Evolutionary conservation across 2,113 vertebrate genomes (phyloP), one percentile per base, ranked within the genome.

Genomic region (Oreochromis spilurus): DNA sequence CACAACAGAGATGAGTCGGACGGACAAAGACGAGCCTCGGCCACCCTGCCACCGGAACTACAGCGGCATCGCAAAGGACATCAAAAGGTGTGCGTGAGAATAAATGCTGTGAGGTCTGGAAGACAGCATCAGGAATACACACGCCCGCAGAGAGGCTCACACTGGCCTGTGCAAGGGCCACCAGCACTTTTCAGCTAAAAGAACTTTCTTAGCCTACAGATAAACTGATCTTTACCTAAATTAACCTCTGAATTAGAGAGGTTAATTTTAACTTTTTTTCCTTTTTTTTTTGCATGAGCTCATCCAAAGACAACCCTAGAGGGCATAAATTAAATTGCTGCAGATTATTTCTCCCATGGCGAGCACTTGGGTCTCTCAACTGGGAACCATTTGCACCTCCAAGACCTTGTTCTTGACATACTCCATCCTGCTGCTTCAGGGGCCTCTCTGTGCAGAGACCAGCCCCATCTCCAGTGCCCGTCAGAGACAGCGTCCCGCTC

Each of bases 401-500:
- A 90, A 88, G 87, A 92, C 89, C 48, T 83, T 92, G 79, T 58
- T 93, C 72, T 83, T 92, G 79, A 85, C 96, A 55, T 79, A 92
- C 83, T 86, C 87, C 24, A 52, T 91, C 16, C 81, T 94, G 14
- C 87, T 96, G 4, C 84, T 96, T 36, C 85, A 60, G 91, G 94
- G 87, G 36, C 92, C 97, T 84, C 95, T 95, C 87, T 93, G 96
- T 29, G 94, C 91, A 24, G 54, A 93, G 80, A 90, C 95, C 89
- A 97, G 95, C 86, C 99, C 99, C 80, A 99, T 99, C 92, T 95
- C 96, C 80, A 87, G 24, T 53, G 95, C 96, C 85, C 95, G 96
- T 67, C 97, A 97, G 89, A 96, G 96, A 88, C 96, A 96, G 2
- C 95, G 93, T 31, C 90, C 93, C 0, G 90, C 91, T 81, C 96